Evolutionary conservation across 64 coral and sea anemone species (phyloP), one percentile per base, ranked within the genome.

Genomic region (Actinia equina): DNA sequence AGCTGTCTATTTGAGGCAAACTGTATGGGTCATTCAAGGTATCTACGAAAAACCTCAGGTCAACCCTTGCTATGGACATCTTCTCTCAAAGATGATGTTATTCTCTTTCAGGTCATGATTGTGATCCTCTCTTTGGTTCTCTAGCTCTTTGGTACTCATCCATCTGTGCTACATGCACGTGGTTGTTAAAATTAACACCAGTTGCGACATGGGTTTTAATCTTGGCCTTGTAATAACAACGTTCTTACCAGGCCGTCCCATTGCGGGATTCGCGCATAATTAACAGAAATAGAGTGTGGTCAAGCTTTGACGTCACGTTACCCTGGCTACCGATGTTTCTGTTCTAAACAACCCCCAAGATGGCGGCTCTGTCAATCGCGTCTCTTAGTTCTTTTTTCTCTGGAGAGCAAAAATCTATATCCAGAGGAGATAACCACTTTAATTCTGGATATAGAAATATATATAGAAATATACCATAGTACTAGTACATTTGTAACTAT

Each of bases 21-120:
- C 41, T 90, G 52, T 83, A 9, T 19, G 88, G 92, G 74, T 59
- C 76, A 59, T 86, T 55, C 17, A 89, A 59, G n/a, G 77, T 59
- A 44, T 79, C 76, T 16, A 86, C 82, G 70, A 94, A 89, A 19
- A 55, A 69, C 64, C 64, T 27, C 63, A 85, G 18, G 16, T 84
- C 88, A 89, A 89, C 83, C 30, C 30, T 42, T n/a, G 89, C 88
- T 44, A 94, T 86, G n/a, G 46, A 43, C 13, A 51, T 78, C 88
- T 44, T 44, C 23, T 83, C 83, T 82, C 37, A 81, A 58, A 62
- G 88, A 86, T 58, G 78, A 53, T 18, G 88, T 71, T 41, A 90
- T 86, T 20, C 59, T 52, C 84, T n/a, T 94, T 90, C 17, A 94
- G 83, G 18, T 90, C 88, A 83, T 90, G 92, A 60, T 94, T 94